phyloP scores from a whole-genome alignment of 2,113 vertebrate genomes.

The Lutjanus erythropterus region DNA sequence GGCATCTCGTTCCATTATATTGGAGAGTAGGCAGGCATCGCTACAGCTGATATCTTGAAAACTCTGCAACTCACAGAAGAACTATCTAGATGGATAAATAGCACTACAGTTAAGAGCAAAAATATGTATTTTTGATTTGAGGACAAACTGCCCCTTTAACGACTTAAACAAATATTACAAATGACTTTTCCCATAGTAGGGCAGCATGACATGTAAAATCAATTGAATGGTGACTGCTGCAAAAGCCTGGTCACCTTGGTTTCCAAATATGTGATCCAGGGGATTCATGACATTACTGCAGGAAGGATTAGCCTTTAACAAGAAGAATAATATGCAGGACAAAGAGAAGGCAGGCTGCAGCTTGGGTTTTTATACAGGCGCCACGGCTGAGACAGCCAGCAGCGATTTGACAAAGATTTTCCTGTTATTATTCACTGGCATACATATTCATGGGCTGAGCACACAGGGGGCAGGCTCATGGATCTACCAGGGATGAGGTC shows the following conservation, averaged over 20 bases:
- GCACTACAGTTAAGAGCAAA: too few species aligned
- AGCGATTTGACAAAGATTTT: constrained; percentile 62
- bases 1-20: too few species aligned
- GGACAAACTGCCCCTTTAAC: too few species aligned
- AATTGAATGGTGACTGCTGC: neutral
- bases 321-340: constrained; percentile 41
- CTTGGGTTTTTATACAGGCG: constrained; percentile 30
- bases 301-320: constrained; percentile 44
- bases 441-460: constrained; percentile 76
- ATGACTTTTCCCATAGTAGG: constrained; percentile 4
- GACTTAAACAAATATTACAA: constrained; percentile 26
- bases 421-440: constrained; percentile 67
- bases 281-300: constrained; percentile 28
- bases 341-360: constrained; percentile 27
- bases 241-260: constrained; percentile 46
- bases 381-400: constrained; percentile 45
- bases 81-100: too few species aligned
- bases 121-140: too few species aligned
- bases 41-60: too few species aligned
- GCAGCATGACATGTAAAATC: constrained; percentile 12
- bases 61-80: too few species aligned
- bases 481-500: constrained; percentile 67
- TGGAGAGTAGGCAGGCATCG: too few species aligned
- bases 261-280: constrained; percentile 24
- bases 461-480: constrained; percentile 43